phyloP scores from a whole-genome alignment of 2,888 invertebrate genomes.

The Zaprionus lineosus region DNA sequence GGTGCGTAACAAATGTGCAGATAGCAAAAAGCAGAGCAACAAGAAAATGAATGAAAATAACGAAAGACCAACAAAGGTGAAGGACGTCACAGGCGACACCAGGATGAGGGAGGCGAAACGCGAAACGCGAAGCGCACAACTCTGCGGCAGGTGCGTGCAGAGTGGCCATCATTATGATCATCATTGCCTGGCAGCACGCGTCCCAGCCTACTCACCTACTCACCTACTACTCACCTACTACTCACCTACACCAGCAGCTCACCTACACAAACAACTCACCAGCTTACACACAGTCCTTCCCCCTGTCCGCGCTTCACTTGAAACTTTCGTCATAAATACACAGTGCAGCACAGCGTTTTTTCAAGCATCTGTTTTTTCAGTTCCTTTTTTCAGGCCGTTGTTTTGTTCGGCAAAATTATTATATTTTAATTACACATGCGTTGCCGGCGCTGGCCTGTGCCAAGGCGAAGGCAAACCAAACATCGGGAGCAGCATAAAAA shows the following conservation, averaged over 20 bases:
- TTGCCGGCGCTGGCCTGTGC: constrained; percentile 32
- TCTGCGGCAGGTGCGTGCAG: constrained; percentile 61
- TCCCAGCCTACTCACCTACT: constrained; percentile 2
- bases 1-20: constrained; percentile 76
- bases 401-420: constrained; percentile 66
- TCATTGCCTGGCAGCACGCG: constrained; percentile 50
- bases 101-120: too few relatives aligned
- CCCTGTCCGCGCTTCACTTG: constrained; percentile 23
- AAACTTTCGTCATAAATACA: constrained; percentile 69
- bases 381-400: constrained; percentile 26
- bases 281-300: neutral
- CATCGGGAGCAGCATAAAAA: too few relatives aligned
- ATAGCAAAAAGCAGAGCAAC: constrained; percentile 44
- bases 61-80: constrained; percentile 31
- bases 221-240: neutral
- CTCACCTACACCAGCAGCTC: constrained; percentile 1
- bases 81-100: constrained; percentile 30
- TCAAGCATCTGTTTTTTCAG: constrained; percentile 27
- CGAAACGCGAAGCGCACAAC: too few relatives aligned
- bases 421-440: constrained; percentile 78
- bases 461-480: constrained; percentile 48
- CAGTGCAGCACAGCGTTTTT: constrained; percentile 11
- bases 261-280: constrained; percentile 15
- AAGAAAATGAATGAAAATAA: neutral
- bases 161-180: constrained; percentile 74